Evolutionary conservation across 2,888 invertebrate species (phyloP).

Genomic region (Xylota sylvarum): DNA sequence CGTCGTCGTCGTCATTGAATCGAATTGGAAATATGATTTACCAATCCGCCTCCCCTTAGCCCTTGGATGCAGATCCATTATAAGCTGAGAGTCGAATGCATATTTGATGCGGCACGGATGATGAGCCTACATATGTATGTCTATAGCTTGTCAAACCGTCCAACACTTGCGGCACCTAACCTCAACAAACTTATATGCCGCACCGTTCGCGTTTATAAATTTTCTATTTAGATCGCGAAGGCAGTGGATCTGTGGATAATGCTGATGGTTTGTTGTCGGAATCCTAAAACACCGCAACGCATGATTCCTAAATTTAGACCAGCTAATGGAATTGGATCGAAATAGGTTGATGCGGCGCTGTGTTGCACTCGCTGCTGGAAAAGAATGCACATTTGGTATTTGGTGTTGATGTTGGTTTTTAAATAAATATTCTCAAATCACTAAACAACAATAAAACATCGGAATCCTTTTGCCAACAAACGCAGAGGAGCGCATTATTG

Average conservation of each 20-base stretch:
- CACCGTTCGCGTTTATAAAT: slow-evolving; percentile 42
- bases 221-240: slow-evolving; percentile 31
- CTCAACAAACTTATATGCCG: slow-evolving; percentile 3
- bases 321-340: slow-evolving; percentile 74
- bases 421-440: slow-evolving; percentile 76
- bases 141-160: slow-evolving; percentile 33
- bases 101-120: slow-evolving; percentile 39
- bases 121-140: slow-evolving; percentile 18
- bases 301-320: slow-evolving; percentile 72
- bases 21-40: slow-evolving; percentile 57
- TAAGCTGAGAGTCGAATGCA: slow-evolving; percentile 34
- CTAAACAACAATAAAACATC: slow-evolving; percentile 74
- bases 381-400: slow-evolving; percentile 70
- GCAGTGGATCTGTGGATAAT: slow-evolving; percentile 15
- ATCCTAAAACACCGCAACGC: slow-evolving; percentile 73
- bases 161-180: slow-evolving; percentile 52
- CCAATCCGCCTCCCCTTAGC: slow-evolving; percentile 16
- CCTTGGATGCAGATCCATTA: slow-evolving; percentile 30
- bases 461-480: slow-evolving; percentile 67
- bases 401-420: slow-evolving; percentile 71
- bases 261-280: slow-evolving; percentile 66
- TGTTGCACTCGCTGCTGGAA: slow-evolving; percentile 20
- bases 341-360: slow-evolving; percentile 65
- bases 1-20: slow-evolving; percentile 34
- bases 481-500: slow-evolving; percentile 34